phyloP scores from a whole-genome alignment of 2,797 vertebrate species.

The Poliocrania exsul region DNA sequence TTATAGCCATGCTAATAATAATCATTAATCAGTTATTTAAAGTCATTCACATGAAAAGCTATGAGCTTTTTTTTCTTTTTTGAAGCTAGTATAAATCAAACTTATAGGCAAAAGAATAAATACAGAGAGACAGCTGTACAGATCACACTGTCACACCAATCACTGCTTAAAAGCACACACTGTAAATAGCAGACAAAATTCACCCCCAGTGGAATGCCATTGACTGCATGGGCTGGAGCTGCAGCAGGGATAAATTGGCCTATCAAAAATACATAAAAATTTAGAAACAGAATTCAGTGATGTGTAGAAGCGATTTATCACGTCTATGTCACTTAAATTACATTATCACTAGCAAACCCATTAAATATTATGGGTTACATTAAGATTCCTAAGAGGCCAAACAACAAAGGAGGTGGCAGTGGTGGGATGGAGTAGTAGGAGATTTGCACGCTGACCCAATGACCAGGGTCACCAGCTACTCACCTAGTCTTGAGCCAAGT shows the following conservation, averaged over 20 bases:
- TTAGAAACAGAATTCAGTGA: constrained; percentile 55
- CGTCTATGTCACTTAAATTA: constrained; percentile 48
- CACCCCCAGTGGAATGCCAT: constrained; percentile 61
- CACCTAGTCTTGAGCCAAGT: neutral
- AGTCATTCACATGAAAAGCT: constrained; percentile 44
- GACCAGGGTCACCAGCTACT: neutral
- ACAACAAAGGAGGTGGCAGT: neutral
- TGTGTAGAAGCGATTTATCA: constrained; percentile 46
- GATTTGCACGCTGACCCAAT: fast-evolving
- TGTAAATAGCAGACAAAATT: constrained; percentile 57
- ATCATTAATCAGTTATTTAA: constrained; percentile 61
- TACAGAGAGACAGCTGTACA: constrained; percentile 69
- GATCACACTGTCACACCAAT: constrained; percentile 67
- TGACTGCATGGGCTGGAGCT: constrained; percentile 28
- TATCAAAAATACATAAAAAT: constrained; percentile 70
- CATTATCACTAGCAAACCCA: constrained; percentile 33
- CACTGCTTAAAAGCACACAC: constrained; percentile 61
- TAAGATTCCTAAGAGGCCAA: neutral
- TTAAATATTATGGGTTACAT: constrained; percentile 32
- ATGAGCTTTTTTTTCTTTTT: neutral
- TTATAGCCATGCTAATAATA: neutral
- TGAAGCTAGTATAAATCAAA: constrained; percentile 58
- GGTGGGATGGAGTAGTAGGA: neutral
- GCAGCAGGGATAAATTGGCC: constrained; percentile 57
- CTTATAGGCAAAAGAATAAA: constrained; percentile 71